These are phyloP conservation scores for Gadus macrocephalus DNA, from an alignment of 2,113 vertebrate genomes.

Conservation along the genomic window DNA sequence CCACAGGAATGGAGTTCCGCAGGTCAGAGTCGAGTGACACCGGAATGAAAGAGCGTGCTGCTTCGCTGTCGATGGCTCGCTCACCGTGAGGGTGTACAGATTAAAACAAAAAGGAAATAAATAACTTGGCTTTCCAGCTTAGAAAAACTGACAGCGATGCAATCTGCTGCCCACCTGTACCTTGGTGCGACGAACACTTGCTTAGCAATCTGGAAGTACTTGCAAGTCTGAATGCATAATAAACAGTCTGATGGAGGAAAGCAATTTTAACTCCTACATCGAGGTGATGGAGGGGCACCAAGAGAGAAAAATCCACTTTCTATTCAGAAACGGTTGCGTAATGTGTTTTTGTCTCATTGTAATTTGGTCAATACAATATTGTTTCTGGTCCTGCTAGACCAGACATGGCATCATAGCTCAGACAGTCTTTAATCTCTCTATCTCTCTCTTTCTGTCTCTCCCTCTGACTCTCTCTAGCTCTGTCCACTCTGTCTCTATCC, in stretches of 20 bases:
- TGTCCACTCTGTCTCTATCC: too few species aligned
- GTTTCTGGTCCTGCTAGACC: slow-evolving; percentile 43
- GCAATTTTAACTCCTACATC: neutral
- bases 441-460: slow-evolving; percentile 29
- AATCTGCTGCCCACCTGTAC: neutral
- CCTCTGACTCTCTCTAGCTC: too few species aligned
- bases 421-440: slow-evolving; percentile 59
- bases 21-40: neutral
- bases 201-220: neutral
- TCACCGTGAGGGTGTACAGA: too few species aligned
- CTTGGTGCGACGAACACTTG: neutral
- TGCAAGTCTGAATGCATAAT: neutral
- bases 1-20: slow-evolving; percentile 14
- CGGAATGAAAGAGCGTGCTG: slow-evolving; percentile 10
- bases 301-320: neutral
- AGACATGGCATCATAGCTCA: slow-evolving; percentile 51
- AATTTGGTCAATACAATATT: slow-evolving; percentile 52
- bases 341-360: slow-evolving; percentile 36
- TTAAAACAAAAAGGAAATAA: neutral
- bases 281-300: neutral
- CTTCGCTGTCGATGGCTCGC: neutral
- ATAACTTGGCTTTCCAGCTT: neutral
- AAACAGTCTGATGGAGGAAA: neutral
- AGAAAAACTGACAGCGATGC: neutral
- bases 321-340: slow-evolving; percentile 19